Evolutionary conservation across 1,140 invertebrate species (phyloP).

Genomic region (Pectinophora gossypiella): DNA sequence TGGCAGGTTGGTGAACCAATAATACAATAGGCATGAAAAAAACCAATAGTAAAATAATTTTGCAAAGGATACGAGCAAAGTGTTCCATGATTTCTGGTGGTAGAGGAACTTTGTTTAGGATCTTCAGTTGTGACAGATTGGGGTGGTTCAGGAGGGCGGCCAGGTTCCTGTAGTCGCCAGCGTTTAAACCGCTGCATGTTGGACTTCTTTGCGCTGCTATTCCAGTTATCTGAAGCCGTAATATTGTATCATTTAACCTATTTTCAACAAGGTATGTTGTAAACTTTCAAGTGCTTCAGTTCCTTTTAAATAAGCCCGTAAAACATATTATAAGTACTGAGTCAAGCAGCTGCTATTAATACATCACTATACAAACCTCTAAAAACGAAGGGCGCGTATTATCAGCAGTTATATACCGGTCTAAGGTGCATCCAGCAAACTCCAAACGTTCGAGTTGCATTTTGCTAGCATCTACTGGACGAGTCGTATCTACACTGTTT

Average conservation of each 20-base stretch:
- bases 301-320: too few species aligned
- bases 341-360: too few species aligned
- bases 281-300: too few species aligned
- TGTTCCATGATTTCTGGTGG: constrained; percentile 95
- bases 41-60: not conserved
- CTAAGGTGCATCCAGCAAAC: constrained; percentile 83
- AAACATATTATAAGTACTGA: too few species aligned
- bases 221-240: constrained; percentile 63
- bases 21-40: not conserved
- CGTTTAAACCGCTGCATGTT: constrained; percentile 90
- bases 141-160: constrained; percentile 81
- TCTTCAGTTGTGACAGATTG: constrained; percentile 86
- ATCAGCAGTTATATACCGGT: constrained; percentile 82
- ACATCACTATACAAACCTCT: constrained; percentile 72
- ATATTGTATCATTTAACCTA: too few species aligned
- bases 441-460: constrained; percentile 81
- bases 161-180: constrained; percentile 91
- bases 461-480: constrained; percentile 62
- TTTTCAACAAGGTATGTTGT: too few species aligned
- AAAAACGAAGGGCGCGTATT: constrained; percentile 82
- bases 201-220: constrained; percentile 77
- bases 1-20: too few species aligned
- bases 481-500: constrained; percentile 35
- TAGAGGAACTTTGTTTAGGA: constrained; percentile 89
- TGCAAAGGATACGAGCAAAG: constrained; percentile 91